phyloP scores from a whole-genome alignment of 64 coral and sea anemone genomes.

The Montipora foliosa region DNA sequence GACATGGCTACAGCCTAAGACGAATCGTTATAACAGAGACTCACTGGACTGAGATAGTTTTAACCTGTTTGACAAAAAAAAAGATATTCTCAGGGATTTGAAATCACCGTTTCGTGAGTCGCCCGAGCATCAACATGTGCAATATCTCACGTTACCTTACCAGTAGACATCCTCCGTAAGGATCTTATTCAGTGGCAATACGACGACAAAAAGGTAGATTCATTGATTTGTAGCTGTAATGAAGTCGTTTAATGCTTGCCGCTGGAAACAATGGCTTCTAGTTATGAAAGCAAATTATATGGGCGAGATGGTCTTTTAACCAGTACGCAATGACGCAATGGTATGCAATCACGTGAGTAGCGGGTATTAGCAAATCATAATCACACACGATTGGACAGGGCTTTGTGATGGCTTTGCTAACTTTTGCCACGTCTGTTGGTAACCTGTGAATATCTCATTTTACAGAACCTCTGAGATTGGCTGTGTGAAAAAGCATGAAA shows the following conservation, averaged over 20 bases:
- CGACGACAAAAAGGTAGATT: not conserved
- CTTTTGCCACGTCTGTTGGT: conserved; percentile 1
- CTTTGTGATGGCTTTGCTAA: not conserved
- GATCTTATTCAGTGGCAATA: too few relatives aligned
- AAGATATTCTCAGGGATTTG: too few relatives aligned
- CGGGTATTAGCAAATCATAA: conserved; percentile 60
- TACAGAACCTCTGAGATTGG: conserved; percentile 8
- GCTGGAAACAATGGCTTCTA: not conserved
- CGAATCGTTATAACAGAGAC: too few relatives aligned
- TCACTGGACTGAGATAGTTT: too few relatives aligned
- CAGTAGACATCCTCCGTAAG: too few relatives aligned
- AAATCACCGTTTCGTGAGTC: too few relatives aligned
- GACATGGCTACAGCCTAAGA: too few relatives aligned
- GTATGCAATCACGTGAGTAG: not conserved
- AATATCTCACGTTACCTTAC: too few relatives aligned
- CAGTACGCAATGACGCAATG: not conserved
- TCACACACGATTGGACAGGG: conserved; percentile 13
- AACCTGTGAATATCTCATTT: conserved; percentile 27
- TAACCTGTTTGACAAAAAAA: too few relatives aligned
- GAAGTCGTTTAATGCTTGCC: not conserved
- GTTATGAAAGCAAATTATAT: not conserved
- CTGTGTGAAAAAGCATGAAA: conserved; percentile 8
- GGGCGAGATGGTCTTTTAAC: conserved; percentile 3
- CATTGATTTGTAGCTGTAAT: not conserved
- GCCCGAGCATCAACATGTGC: too few relatives aligned